Conservation (phyloP, 1,140 invertebrate genomes). For the Nasonia vitripennis region DNA sequence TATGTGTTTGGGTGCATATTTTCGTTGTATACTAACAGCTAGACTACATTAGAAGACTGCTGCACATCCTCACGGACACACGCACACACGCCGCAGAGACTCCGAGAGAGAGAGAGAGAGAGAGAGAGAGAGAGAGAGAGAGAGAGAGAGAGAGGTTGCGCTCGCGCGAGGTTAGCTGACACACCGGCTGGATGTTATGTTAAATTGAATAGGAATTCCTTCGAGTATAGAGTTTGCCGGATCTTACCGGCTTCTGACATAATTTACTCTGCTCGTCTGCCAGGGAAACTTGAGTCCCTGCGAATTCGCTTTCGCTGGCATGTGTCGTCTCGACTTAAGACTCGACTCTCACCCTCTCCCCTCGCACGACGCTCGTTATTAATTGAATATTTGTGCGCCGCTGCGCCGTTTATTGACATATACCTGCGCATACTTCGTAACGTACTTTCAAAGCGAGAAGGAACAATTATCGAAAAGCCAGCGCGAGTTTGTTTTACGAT, state of each 20-base stretch:
- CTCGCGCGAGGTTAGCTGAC: constrained; percentile 42
- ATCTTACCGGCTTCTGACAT: constrained; percentile 51
- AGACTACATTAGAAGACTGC: background rate
- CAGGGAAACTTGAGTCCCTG: constrained; percentile 51
- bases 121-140: too few relatives aligned
- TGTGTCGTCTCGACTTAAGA: constrained; percentile 38
- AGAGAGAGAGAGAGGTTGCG: background rate
- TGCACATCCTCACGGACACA: too few relatives aligned
- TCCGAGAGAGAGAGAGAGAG: background rate
- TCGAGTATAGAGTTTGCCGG: constrained; percentile 55
- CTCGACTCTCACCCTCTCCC: background rate
- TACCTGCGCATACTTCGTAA: background rate
- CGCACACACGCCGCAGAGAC: background rate
- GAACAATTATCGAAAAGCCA: too few relatives aligned
- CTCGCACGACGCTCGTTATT: background rate
- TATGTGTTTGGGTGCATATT: too few relatives aligned
- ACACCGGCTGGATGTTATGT: constrained; percentile 49
- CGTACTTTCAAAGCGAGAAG: too few relatives aligned
- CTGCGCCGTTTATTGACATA: background rate
- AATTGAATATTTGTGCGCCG: background rate
- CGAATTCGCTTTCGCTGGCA: constrained; percentile 41
- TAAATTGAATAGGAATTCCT: constrained; percentile 62
- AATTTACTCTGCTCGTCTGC: constrained; percentile 51
- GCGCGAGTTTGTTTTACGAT: background rate
- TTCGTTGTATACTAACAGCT: too few relatives aligned